These are phyloP conservation scores for Serranus cabrilla DNA, from an alignment of 2,797 vertebrate genomes.

Conservation along the genomic window DNA sequence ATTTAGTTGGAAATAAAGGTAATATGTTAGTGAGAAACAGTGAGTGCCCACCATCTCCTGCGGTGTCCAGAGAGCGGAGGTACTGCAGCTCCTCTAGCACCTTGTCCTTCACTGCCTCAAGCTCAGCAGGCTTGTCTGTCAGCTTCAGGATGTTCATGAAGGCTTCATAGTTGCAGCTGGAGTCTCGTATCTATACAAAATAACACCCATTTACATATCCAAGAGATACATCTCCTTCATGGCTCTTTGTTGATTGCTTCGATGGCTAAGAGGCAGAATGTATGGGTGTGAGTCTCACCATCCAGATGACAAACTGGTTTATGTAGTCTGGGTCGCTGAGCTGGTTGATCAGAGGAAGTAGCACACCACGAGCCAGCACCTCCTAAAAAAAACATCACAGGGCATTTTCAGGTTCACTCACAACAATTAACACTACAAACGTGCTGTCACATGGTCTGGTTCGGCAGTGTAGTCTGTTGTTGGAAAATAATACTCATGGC, in stretches of 20 bases:
- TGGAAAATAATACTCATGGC: constrained; percentile 14
- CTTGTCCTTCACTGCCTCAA: constrained; percentile 98
- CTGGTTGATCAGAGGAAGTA: constrained; percentile 98
- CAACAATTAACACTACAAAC: constrained; percentile 12
- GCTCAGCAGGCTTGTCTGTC: constrained; percentile 93
- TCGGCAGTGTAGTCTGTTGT: not conserved
- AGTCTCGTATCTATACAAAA: constrained; percentile 92
- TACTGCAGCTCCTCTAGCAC: constrained; percentile 97
- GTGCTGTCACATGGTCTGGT: not conserved
- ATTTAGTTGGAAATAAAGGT: too few relatives aligned
- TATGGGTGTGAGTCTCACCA: constrained; percentile 87
- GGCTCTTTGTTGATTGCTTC: not conserved
- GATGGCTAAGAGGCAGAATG: not conserved
- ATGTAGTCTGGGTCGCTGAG: constrained; percentile 99
- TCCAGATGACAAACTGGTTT: constrained; percentile 99
- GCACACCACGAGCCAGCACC: constrained; percentile 96
- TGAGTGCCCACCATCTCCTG: constrained; percentile 91
- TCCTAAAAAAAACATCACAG: constrained; percentile 84
- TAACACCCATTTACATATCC: constrained; percentile 27
- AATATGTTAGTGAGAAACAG: constrained; percentile 24
- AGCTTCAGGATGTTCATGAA: constrained; percentile 99
- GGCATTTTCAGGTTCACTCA: constrained; percentile 12
- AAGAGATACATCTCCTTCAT: not conserved
- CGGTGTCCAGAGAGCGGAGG: constrained; percentile 97
- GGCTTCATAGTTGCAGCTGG: constrained; percentile 99